Evolutionary conservation across 2,113 vertebrate species (phyloP).

Genomic region (Nycticebus coucang): DNA sequence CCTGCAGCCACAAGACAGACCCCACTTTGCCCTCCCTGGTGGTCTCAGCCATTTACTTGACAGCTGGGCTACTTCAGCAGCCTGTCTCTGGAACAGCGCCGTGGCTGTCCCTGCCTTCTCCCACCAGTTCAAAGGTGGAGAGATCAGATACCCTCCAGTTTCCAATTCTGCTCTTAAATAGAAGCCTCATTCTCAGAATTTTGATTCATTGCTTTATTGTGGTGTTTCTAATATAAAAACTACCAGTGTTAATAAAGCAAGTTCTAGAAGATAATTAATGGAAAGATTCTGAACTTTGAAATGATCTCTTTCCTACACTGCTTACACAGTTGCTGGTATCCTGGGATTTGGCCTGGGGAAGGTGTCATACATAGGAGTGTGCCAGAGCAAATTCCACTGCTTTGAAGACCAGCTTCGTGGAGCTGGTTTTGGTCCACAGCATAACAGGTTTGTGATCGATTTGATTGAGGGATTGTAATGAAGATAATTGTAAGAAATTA

Average conservation of each 20-base stretch:
- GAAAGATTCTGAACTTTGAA: background rate
- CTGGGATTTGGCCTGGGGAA: constrained; percentile 90
- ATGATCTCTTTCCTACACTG: constrained; percentile 49
- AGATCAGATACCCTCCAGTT: background rate
- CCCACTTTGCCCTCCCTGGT: background rate
- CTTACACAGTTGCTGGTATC: constrained; percentile 88
- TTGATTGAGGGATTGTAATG: background rate
- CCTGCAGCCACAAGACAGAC: background rate
- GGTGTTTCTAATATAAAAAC: background rate
- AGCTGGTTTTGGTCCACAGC: constrained; percentile 73
- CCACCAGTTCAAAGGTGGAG: background rate
- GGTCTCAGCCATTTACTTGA: background rate
- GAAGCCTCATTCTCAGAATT: background rate
- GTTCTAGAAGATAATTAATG: background rate
- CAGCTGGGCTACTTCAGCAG: background rate
- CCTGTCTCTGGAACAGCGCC: too few species aligned
- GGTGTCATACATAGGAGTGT: constrained; percentile 87
- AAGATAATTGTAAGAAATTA: constrained; percentile 13
- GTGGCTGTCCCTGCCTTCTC: background rate
- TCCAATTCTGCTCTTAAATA: background rate
- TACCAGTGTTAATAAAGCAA: background rate
- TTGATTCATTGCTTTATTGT: background rate
- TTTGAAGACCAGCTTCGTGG: constrained; percentile 76
- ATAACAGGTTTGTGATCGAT: constrained; percentile 75
- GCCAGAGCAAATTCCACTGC: constrained; percentile 87